Evolutionary conservation across 2,797 vertebrate species (phyloP), one percentile per base, ranked within the genome.

Genomic region (Leptatherina wallacei): DNA sequence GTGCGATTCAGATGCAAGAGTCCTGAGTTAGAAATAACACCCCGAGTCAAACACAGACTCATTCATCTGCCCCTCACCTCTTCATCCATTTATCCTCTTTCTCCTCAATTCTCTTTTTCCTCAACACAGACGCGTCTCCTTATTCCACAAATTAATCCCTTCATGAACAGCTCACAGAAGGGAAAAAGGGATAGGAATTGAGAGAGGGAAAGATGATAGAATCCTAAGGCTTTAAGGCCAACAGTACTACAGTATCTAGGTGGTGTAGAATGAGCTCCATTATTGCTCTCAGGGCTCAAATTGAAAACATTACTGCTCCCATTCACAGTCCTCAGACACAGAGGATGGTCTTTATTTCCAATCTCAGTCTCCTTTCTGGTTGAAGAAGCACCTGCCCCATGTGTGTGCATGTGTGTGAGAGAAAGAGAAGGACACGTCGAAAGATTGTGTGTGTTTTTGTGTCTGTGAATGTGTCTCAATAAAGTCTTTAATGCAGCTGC

Each of bases 301-400:
- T 94, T 92, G 91, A 93, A 93, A 93, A 92, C 91, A 92, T 93
- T 93, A 92, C 90, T 82, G 86, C 85, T 86, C 75, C 90, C 82
- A 92, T 93, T 93, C 91, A 91, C 84, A 88, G 85, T 89, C 84
- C 88, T 91, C 88, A 91, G 85, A 92, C 90, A 91, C 85, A 88
- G 88, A 91, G 88, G 89, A 91, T 87, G 88, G 87, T 89, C 90
- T 92, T 92, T 91, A 92, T 91, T 90, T 90, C 89, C 90, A 91
- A 91, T 92, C 88, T 87, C 75, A 79, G 87, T 91, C 91, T 91
- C 79, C 87, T 94, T 93, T 92, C 89, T 89, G 90, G 85, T 92
- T 88, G 84, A 90, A 73, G 82, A 86, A 89, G 87, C 82, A 78
- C 75, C 79, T 63, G 29, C 60, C 40, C 32, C 80, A 73, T 78